These are phyloP conservation scores for Mus spicilegus DNA, from an alignment of 2,113 vertebrate genomes.

Conservation along the genomic window DNA sequence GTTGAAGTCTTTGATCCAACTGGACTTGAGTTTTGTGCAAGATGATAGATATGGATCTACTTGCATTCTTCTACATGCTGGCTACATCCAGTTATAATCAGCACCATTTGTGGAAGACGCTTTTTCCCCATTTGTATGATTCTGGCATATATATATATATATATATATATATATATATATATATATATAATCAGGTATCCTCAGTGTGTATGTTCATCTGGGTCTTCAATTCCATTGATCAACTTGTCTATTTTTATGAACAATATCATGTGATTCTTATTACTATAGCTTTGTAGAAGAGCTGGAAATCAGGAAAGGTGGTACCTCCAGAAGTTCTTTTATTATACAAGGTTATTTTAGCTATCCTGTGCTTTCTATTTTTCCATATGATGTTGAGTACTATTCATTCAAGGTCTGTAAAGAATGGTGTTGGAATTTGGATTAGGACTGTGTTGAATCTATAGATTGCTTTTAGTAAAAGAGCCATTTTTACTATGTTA, in stretches of 20 bases:
- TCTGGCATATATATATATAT: not conserved
- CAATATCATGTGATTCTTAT: not conserved
- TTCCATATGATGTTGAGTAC: not conserved
- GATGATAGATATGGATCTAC: not conserved
- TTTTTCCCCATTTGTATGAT: not conserved
- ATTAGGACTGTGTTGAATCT: not conserved
- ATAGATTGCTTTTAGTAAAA: not conserved
- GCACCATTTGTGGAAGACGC: not conserved
- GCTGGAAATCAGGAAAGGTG: not conserved
- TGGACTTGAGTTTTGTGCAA: not conserved
- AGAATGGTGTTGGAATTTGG: not conserved
- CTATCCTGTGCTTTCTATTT: not conserved
- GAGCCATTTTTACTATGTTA: not conserved
- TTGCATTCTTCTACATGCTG: not conserved
- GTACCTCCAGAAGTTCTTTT: not conserved
- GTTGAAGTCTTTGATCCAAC: not conserved
- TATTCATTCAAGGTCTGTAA: not conserved
- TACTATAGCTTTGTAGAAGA: not conserved
- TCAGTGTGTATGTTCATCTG: not conserved
- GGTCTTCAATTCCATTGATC: not conserved
- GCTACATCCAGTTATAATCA: not conserved
- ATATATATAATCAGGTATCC: not conserved
- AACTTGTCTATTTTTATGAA: not conserved
- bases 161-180: too few relatives aligned
- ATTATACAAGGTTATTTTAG: not conserved